Conservation (phyloP, 2,113 vertebrate genomes). For the Scartelaos histophorus region DNA sequence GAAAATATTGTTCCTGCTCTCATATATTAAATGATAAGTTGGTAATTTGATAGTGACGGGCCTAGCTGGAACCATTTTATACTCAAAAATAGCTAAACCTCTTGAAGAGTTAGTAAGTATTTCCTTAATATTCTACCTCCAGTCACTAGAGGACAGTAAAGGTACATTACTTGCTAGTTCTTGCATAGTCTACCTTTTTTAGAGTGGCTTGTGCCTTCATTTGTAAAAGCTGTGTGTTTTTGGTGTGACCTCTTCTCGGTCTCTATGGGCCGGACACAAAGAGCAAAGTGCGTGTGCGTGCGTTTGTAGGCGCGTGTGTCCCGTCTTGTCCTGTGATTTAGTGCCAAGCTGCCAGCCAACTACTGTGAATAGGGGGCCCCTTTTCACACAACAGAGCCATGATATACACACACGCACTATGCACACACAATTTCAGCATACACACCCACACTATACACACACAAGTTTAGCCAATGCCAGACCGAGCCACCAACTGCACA, state of each 20-base stretch:
- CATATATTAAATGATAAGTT: too few species aligned
- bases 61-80: neutral
- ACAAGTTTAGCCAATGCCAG: conserved; percentile 58
- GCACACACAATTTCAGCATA: conserved; percentile 34
- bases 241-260: conserved; percentile 65
- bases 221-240: conserved; percentile 40
- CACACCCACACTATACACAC: conserved; percentile 33
- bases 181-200: neutral
- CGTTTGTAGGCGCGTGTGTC: conserved; percentile 22
- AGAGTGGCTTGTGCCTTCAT: conserved; percentile 28
- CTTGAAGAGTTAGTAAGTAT: neutral
- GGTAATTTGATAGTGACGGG: too few species aligned
- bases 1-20: too few species aligned
- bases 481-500: conserved; percentile 74
- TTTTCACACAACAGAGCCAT: conserved; percentile 69
- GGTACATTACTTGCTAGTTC: neutral
- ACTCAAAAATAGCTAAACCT: too few species aligned
- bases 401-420: conserved; percentile 38
- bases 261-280: conserved; percentile 52
- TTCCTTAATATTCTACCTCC: neutral
- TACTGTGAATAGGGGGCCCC: conserved; percentile 73
- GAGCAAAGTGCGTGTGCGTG: conserved; percentile 35
- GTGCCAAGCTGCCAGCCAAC: conserved; percentile 74
- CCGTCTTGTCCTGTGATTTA: conserved; percentile 72
- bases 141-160: neutral